A percentile compares a stretch with the other conserved stretches of the same genome.
These are phyloP conservation scores for Phymanthus crucifer DNA, from an alignment of 92 coral and sea anemone species.

Conservation along the genomic window DNA sequence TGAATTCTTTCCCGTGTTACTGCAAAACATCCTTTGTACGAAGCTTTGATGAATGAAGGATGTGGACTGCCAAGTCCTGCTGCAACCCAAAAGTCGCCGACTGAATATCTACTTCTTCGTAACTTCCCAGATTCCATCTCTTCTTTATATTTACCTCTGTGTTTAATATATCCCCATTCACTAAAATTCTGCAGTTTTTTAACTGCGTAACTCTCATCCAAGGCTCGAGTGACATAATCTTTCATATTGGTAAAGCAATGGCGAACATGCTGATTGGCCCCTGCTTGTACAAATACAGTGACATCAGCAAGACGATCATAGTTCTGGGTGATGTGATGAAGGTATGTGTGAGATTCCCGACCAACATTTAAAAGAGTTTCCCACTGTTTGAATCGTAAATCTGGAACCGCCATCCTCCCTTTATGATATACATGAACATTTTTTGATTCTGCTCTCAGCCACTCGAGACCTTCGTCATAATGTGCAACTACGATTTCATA, in stretches of 20 bases:
- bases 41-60: slow-evolving; percentile 8
- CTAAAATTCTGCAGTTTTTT: not conserved
- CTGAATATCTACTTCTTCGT: slow-evolving; percentile 35
- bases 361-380: slow-evolving; percentile 61
- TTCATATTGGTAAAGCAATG: slow-evolving; percentile 5
- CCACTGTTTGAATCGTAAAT: slow-evolving; percentile 49
- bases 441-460: slow-evolving; percentile 50
- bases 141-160: slow-evolving; percentile 22
- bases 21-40: slow-evolving; percentile 47
- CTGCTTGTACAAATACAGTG: slow-evolving; percentile 65
- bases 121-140: slow-evolving; percentile 30
- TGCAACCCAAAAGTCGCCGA: slow-evolving; percentile 38
- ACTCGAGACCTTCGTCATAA: slow-evolving; percentile 55
- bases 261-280: not conserved
- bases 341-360: slow-evolving; percentile 62
- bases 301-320: slow-evolving; percentile 49
- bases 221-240: slow-evolving; percentile 10
- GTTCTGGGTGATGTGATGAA: slow-evolving; percentile 58
- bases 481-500: slow-evolving; percentile 60
- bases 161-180: slow-evolving; percentile 41
- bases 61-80: slow-evolving; percentile 27
- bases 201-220: not conserved
- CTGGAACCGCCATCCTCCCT: slow-evolving; percentile 41
- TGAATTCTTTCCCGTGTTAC: slow-evolving; percentile 41
- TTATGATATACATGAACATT: slow-evolving; percentile 57